Evolutionary conservation across 2,113 vertebrate species (phyloP).

Genomic region (Otus sunia): DNA sequence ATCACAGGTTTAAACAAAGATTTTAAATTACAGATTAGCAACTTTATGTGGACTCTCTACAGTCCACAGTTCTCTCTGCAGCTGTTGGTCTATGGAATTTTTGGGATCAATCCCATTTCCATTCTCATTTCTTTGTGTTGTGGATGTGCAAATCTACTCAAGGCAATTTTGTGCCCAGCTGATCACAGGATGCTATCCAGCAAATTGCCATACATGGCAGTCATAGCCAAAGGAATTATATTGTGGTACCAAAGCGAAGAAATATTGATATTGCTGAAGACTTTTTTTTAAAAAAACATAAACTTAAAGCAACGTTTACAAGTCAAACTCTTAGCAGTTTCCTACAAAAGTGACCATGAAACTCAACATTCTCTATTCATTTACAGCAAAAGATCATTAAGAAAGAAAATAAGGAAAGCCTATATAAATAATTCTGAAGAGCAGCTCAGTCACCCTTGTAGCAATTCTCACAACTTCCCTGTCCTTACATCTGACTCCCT

Average conservation of each 20-base stretch:
- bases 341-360: neutral
- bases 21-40: constrained; percentile 32
- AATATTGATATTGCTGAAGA: neutral
- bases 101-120: constrained; percentile 13
- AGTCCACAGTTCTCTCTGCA: constrained; percentile 10
- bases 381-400: neutral
- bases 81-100: constrained; percentile 14
- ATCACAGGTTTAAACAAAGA: constrained; percentile 49
- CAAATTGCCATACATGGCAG: neutral
- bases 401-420: neutral
- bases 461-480: neutral
- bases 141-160: neutral
- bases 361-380: neutral
- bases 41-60: constrained; percentile 19
- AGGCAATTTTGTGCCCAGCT: neutral
- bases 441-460: neutral
- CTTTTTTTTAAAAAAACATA: neutral
- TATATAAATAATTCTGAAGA: neutral
- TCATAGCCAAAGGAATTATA: neutral
- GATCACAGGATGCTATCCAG: neutral
- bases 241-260: neutral
- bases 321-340: neutral
- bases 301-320: neutral
- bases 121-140: constrained; percentile 12
- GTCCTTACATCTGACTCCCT: neutral